These are phyloP conservation scores for Lasioglossum oenotherae DNA, from an alignment of 2,888 invertebrate genomes.

Conservation along the genomic window DNA sequence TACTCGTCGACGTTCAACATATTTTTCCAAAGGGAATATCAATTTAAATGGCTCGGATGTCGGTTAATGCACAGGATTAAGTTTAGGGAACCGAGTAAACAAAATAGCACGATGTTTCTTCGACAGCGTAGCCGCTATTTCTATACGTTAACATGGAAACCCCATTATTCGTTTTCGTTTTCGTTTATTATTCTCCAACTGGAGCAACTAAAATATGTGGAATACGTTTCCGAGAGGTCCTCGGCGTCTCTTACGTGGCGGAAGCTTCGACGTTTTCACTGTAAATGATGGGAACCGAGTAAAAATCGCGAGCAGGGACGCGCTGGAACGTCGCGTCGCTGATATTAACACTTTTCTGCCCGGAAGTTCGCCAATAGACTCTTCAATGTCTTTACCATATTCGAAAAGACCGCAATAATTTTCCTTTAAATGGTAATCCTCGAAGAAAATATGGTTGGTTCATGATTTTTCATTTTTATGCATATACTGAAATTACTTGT, in stretches of 20 bases:
- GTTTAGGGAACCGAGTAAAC: neutral
- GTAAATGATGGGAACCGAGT: conserved; percentile 16
- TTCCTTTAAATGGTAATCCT: neutral
- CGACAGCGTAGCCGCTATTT: neutral
- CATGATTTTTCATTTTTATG: neutral
- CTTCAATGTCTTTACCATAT: neutral
- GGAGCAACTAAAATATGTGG: conserved; percentile 22
- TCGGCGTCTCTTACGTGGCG: conserved; percentile 27
- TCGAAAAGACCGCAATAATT: neutral
- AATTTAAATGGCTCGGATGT: neutral
- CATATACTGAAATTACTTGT: neutral
- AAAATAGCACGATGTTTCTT: neutral
- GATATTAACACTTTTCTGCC: neutral
- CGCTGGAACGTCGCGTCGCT: neutral
- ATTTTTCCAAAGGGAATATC: neutral
- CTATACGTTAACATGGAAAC: neutral
- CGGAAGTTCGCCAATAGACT: neutral
- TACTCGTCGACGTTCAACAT: neutral
- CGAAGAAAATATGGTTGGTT: neutral
- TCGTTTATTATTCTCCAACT: neutral
- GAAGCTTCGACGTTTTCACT: conserved; percentile 40
- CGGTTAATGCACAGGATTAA: neutral
- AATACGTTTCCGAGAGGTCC: conserved; percentile 46
- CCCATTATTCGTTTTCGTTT: neutral
- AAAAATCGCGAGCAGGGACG: conserved; percentile 14